Evolutionary conservation across 2,797 vertebrate genomes (phyloP), one percentile per base, ranked within the genome.

Genomic region (Catharus ustulatus): DNA sequence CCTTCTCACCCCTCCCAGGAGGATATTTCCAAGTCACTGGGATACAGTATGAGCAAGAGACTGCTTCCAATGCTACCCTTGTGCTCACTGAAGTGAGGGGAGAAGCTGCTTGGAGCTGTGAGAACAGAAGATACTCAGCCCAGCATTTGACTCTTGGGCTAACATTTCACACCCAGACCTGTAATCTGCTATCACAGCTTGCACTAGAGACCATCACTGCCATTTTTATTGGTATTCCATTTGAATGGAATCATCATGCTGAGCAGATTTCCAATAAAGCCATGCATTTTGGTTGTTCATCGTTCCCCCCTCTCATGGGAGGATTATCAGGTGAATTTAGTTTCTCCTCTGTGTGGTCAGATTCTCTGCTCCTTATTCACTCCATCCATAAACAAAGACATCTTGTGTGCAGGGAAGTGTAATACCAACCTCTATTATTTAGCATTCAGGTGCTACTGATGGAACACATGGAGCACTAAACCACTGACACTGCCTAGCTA

Each of bases 271-370:
- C 36, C 79, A 45, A 13, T n/a, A n/a, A 71, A 4, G 30, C 6
- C 38, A 15, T 0, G 0, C 45, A 5, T 58, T 81, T 68, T 20
- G 5, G 5, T 26, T 36, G 17, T 22, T 61, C 22, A 3, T 8
- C 29, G 7, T 40, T 32, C 9, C 15, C n/a, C 2, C 12, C 5
- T 14, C 15, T 17, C 27, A 8, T 38, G 9, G 57, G 26, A 21
- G 38, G 30, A 7, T 19, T 5, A 1, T n/a, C 5, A 11, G 14
- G n/a, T 51, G 29, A 61, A 62, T 36, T 67, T 19, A 14, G 5
- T 69, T 68, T 80, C 45, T 93, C 15, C 30, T 68, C 29, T 26
- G n/a, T n/a, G 48, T 73, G 10, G 21, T 71, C 5, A 38, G 23
- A 55, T 48, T 93, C 49, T 80, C 57, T 61, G 29, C 9, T 63